Conservation (phyloP, 2,113 vertebrate genomes). For the Tinamus guttatus region DNA sequence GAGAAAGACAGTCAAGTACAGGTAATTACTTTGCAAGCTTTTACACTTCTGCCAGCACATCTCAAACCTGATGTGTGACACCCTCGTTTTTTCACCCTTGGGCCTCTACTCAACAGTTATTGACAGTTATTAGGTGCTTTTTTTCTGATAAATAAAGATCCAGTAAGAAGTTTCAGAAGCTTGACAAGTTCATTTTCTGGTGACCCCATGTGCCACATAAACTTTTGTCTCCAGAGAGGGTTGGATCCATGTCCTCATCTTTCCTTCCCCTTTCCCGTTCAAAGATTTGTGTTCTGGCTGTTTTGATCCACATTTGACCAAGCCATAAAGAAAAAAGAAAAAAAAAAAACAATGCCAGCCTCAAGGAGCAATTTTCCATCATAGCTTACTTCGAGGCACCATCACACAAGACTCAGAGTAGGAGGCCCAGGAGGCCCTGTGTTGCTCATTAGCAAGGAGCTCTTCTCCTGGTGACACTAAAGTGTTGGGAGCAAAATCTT, state of each 20-base stretch:
- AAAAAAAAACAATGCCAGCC: neutral
- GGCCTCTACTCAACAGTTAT: neutral
- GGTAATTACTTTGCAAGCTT: neutral
- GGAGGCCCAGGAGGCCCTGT: neutral
- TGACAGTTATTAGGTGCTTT: neutral
- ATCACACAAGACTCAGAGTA: neutral
- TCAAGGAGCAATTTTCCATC: neutral
- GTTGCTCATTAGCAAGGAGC: neutral
- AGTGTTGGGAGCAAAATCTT: neutral
- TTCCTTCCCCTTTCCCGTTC: neutral
- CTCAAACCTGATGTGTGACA: neutral
- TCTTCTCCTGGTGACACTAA: neutral
- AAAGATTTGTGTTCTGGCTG: neutral
- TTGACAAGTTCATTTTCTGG: neutral
- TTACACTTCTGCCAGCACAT: neutral
- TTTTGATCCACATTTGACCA: neutral
- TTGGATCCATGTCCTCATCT: neutral
- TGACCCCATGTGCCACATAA: accelerated
- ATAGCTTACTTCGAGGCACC: neutral
- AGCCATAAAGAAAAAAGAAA: neutral
- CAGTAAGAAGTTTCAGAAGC: neutral
- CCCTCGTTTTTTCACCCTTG: neutral
- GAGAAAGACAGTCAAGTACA: conserved; percentile 12
- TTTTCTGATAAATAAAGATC: neutral
- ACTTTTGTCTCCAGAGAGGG: neutral